phyloP scores from a whole-genome alignment of 1,140 invertebrate species.

The Pristionchus pacificus region DNA sequence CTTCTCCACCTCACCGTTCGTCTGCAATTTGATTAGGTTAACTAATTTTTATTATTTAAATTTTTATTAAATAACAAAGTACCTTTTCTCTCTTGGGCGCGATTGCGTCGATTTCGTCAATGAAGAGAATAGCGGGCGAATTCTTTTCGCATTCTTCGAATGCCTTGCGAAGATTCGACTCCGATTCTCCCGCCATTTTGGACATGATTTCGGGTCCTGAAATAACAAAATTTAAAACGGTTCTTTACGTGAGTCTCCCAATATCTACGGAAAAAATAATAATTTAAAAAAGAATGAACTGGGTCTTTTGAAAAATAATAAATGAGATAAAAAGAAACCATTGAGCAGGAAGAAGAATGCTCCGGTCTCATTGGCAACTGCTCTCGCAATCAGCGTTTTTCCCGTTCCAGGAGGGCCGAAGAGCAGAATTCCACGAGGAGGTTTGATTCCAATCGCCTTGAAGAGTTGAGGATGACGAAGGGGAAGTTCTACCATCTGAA shows the following conservation, averaged over 20 bases:
- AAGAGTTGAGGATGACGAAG: slow-evolving; percentile 94
- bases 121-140: slow-evolving; percentile 96
- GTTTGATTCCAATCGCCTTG: slow-evolving; percentile 77
- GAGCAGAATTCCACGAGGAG: slow-evolving; percentile 87
- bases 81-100: slow-evolving; percentile 95
- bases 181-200: slow-evolving; percentile 94
- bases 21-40: not conserved
- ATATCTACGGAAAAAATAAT: no score
- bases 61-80: not conserved
- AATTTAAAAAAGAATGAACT: not conserved
- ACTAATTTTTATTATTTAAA: not conserved
- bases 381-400: slow-evolving; percentile 93
- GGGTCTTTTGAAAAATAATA: not conserved
- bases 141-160: slow-evolving; percentile 99
- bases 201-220: slow-evolving; percentile 96
- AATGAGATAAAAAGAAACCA: slow-evolving; percentile 66
- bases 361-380: slow-evolving; percentile 97
- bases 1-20: slow-evolving; percentile 95
- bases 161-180: slow-evolving; percentile 90
- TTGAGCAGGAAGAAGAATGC: slow-evolving; percentile 99
- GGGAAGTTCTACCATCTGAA: slow-evolving; percentile 94
- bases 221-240: no score
- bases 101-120: slow-evolving; percentile 98
- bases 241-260: no score
- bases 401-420: slow-evolving; percentile 92